Evolutionary conservation across 2,113 vertebrate species (phyloP).

Genomic region (Odocoileus virginianus): DNA sequence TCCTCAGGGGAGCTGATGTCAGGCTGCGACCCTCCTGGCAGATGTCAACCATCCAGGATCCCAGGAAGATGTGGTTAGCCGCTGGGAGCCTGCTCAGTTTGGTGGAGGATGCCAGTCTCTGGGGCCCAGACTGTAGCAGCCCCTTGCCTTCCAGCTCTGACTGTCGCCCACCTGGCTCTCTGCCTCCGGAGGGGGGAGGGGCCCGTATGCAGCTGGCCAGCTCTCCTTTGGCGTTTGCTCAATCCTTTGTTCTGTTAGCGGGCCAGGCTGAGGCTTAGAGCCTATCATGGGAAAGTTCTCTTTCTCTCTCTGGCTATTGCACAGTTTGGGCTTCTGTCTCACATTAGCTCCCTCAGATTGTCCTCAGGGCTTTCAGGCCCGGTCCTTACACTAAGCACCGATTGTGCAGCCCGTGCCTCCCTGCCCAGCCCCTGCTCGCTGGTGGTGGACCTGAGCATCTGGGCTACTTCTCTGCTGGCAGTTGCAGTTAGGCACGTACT

Average conservation of each 20-base stretch:
- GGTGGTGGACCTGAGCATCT: neutral
- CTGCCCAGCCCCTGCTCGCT: neutral
- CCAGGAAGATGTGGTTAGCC: neutral
- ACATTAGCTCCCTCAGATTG: neutral
- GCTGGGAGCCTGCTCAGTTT: neutral
- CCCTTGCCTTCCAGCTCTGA: neutral
- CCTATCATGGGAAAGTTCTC: neutral
- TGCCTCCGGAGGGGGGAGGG: fast-evolving
- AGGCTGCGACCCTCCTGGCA: neutral
- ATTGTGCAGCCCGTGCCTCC: fast-evolving
- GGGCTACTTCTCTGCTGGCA: neutral
- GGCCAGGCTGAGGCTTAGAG: neutral
- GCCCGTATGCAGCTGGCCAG: neutral
- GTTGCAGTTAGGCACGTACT: neutral
- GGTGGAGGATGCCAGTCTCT: neutral
- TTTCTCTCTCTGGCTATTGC: neutral
- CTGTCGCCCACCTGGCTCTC: neutral
- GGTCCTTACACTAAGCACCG: neutral
- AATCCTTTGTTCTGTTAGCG: neutral
- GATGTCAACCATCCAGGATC: neutral
- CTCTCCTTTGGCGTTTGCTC: neutral
- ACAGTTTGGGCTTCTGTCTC: neutral
- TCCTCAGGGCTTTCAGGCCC: neutral
- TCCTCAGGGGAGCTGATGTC: neutral
- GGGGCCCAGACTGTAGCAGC: neutral